Evolutionary conservation across 1,140 invertebrate species (phyloP).

Genomic region (Schlechtendalia chinensis): DNA sequence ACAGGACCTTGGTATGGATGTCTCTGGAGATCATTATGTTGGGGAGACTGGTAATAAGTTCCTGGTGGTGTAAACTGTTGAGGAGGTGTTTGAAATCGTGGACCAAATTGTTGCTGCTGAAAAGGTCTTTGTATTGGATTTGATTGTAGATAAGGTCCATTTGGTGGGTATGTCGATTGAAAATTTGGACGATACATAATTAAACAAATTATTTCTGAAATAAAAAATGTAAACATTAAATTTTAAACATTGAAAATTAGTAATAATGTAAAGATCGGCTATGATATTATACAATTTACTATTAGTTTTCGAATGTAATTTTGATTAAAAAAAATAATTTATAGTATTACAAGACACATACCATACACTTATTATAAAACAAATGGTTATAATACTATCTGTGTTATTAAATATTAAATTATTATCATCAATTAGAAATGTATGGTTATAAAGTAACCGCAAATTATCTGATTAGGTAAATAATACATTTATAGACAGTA

Average conservation of each 20-base stretch:
- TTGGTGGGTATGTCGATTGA: not conserved
- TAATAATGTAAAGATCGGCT: no score
- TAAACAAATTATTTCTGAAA: conserved; percentile 10
- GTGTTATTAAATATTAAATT: no score
- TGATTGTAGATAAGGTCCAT: not conserved
- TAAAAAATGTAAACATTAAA: not conserved
- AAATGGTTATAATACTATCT: no score
- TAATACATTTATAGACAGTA: no score
- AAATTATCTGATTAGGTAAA: no score
- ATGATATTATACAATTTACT: no score
- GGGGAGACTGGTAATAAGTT: not conserved
- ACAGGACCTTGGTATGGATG: not conserved
- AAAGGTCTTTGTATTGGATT: conserved; percentile 14
- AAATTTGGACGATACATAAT: conserved; percentile 14
- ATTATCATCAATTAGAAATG: no score
- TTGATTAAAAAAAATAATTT: no score
- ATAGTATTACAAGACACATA: no score
- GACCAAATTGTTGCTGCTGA: conserved; percentile 38
- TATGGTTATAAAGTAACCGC: no score
- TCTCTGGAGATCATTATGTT: not conserved
- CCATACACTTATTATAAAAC: no score
- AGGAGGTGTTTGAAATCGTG: conserved; percentile 22
- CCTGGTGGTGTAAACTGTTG: conserved; percentile 19
- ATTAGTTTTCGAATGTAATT: no score
- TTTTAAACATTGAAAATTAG: not conserved